Evolutionary conservation across 2,888 invertebrate genomes (phyloP), one percentile per base, ranked within the genome.

Genomic region (Cantharis rustica): DNA sequence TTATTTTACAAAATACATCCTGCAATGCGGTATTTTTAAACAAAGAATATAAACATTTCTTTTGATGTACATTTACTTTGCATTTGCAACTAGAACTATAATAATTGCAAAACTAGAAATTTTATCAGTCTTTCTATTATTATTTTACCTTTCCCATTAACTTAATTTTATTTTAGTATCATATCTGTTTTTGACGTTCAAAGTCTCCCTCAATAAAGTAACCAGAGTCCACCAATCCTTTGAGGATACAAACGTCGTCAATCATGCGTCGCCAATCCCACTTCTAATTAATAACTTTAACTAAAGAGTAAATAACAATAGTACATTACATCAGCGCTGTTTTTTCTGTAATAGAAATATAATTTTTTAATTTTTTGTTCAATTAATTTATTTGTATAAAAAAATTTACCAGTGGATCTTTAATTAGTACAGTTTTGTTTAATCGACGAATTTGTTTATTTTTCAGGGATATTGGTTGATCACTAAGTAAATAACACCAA

Each of bases 201-300:
- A 64, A 64, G 23, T 73, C 73, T 76, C 73, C 64, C 68, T 63
- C 15, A 20, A 23, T 64, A 73, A 71, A 73, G 71, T 76, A 76
- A 71, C 76, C 47, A 73, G 68, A 68, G 70, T 63, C 69, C 69
- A 72, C 20, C 73, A 69, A 75, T 78, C 78, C 78, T 73, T 75
- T 26, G 73, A 31, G 75, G 75, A 69, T 72, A 64, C 69, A 70
- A 68, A 75, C 75, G 71, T 75, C 78, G 75, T 78, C 78, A 78
- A 78, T 78, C 78, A 78, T 78, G 71, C 73, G 75, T 78, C 78
- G 78, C 73, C 78, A 47, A 75, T 78, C 75, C 75, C 78, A 70
- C 73, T 71, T 75, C 75, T 75, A 78, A 78, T 78, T 78, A 78
- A 75, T 78, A 78, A 77, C 75, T n/a, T 47, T 47, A 47, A 47